Base-by-base conservation (phyloP, 2,888 invertebrate genomes). In the Mellilla xanthometata region DNA sequence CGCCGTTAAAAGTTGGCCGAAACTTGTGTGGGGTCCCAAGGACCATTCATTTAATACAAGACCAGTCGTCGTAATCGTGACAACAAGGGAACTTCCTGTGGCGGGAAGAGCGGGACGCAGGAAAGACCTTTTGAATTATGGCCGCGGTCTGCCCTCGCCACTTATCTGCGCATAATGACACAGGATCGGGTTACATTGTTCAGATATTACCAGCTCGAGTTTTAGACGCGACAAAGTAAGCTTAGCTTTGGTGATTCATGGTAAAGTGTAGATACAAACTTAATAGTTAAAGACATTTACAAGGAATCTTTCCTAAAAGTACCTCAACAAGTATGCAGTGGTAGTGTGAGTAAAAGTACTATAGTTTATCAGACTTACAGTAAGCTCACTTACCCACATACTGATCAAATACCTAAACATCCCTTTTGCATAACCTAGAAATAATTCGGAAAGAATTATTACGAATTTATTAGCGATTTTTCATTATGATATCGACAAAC, bases 81-180 rank as follows among this genome's bases (percentile, higher is more conserved):
- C 70, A 38, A 74, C n/a, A 36, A 41, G 62, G 65, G 52, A 56
- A 58, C 52, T 61, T 59, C 62, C 62, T 57, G 51, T 42, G 40
- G 19, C 45, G 41, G 35, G 30, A 39, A 51, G 55, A 60, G 60
- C 49, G 56, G 56, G 51, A 39, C 4, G 27, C 47, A 52, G 54
- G 58, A 57, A 60, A 57, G 58, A 51, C 60, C 67, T 65, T 65
- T 68, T 73, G 73, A 80, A 70, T 79, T 72, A 80, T 73, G 65
- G 65, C 60, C 59, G 57, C 65, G 65, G 70, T 68, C 71, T 72
- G 71, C 68, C 65, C 68, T 60, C 62, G 58, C 60, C 71, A 77
- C 79, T 79, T 76, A 76, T 73, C 71, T 73, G 62, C 60, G 66
- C 65, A 72, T 80, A 81, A 80, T 76, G 72, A 74, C 72, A 68